These are phyloP conservation scores for Romanogobio albipinnatus DNA, from an alignment of 2,113 vertebrate species.

Conservation along the genomic window DNA sequence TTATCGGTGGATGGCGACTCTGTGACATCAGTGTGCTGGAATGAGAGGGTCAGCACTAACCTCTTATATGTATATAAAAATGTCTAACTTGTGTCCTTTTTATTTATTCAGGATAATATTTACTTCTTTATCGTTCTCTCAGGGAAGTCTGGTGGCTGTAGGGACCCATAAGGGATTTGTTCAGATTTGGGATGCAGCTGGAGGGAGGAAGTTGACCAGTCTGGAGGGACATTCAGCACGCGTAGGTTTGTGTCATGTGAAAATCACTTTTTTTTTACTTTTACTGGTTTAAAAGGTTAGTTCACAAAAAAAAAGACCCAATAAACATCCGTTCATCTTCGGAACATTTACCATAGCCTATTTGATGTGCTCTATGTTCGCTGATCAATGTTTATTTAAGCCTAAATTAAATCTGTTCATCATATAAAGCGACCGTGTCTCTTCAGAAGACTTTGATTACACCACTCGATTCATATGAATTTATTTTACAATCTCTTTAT, in stretches of 20 bases:
- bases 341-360: too few relatives aligned
- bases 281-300: too few relatives aligned
- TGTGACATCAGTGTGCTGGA: slow-evolving; percentile 71
- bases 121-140: slow-evolving; percentile 7
- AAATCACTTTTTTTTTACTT: neutral
- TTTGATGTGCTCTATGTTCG: too few relatives aligned
- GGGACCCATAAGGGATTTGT: slow-evolving; percentile 83
- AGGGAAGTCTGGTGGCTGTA: slow-evolving; percentile 80
- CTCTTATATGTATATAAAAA: neutral
- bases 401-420: too few relatives aligned
- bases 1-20: slow-evolving; percentile 69
- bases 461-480: too few relatives aligned
- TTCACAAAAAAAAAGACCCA: too few relatives aligned
- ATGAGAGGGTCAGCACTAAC: slow-evolving; percentile 62
- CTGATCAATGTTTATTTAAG: too few relatives aligned
- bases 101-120: neutral
- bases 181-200: slow-evolving; percentile 82
- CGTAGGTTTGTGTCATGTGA: slow-evolving; percentile 73
- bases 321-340: too few relatives aligned
- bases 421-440: too few relatives aligned
- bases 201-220: slow-evolving; percentile 80
- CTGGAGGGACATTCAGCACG: slow-evolving; percentile 81
- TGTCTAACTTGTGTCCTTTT: neutral
- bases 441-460: too few relatives aligned
- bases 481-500: too few relatives aligned